phyloP scores from a whole-genome alignment of 2,797 vertebrate species.

The Acanthiza pusilla region DNA sequence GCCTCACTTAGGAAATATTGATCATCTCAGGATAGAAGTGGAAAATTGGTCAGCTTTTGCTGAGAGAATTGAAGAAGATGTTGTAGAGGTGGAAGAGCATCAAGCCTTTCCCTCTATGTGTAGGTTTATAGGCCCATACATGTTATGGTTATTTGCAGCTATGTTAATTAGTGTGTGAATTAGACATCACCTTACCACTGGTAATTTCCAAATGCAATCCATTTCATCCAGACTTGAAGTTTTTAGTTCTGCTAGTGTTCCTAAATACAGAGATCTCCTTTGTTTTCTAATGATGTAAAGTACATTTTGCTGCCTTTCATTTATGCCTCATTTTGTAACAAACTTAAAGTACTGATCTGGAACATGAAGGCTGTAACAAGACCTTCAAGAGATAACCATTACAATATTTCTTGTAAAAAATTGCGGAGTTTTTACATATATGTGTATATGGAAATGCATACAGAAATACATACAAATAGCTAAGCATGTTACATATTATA shows the following conservation, averaged over 20 bases:
- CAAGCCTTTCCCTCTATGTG: not conserved
- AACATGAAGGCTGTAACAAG: not conserved
- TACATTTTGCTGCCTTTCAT: not conserved
- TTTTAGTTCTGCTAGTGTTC: not conserved
- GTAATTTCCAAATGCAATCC: not conserved
- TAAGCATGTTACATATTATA: not conserved
- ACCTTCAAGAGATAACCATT: not conserved
- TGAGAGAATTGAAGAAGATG: constrained; percentile 3
- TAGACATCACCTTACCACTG: not conserved
- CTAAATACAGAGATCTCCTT: not conserved
- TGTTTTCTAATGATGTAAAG: not conserved
- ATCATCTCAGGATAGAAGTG: constrained; percentile 29
- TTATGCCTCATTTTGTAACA: not conserved
- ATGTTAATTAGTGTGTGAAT: not conserved
- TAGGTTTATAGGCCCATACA: not conserved
- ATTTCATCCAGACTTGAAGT: not conserved
- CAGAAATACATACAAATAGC: not conserved
- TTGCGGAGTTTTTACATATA: not conserved
- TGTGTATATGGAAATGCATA: fast-evolving
- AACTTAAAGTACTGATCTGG: not conserved
- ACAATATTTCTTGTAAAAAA: not conserved
- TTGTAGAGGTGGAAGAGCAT: not conserved
- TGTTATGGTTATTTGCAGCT: not conserved
- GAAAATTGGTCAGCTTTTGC: constrained; percentile 41
- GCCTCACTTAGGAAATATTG: constrained; percentile 50